Conservation (phyloP, 2,888 invertebrate species). For the Gryllus longicercus region DNA sequence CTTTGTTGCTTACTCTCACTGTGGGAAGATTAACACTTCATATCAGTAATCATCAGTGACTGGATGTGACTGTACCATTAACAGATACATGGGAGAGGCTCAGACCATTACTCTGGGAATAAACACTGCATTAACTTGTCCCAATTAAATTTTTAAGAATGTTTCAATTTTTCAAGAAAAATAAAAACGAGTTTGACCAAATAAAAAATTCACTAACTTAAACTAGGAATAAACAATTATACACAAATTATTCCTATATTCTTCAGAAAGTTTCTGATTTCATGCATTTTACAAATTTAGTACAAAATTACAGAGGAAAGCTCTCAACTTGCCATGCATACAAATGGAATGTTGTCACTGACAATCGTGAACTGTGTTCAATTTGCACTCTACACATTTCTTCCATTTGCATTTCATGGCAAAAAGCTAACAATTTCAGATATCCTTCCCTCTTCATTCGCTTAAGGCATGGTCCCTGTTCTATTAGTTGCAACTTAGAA, state of each 20-base stretch:
- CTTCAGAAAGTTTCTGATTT: background rate
- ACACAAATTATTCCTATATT: background rate
- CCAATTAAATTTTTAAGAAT: background rate
- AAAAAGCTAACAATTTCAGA: background rate
- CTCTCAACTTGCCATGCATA: background rate
- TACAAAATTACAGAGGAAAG: no score
- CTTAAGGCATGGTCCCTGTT: slow-evolving; percentile 17
- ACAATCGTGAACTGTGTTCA: background rate
- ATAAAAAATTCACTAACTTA: background rate
- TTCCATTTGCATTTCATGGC: background rate
- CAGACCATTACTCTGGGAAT: slow-evolving; percentile 6
- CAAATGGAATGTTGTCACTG: background rate
- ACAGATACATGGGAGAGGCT: background rate
- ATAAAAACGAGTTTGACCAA: background rate
- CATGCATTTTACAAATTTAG: background rate
- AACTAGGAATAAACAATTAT: background rate
- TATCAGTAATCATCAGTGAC: background rate
- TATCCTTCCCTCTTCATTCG: background rate
- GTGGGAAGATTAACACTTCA: slow-evolving; percentile 7
- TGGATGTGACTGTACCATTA: slow-evolving; percentile 5
- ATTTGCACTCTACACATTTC: background rate
- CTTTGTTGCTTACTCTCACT: slow-evolving; percentile 17
- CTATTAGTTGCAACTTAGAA: background rate
- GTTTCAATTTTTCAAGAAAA: slow-evolving; percentile 18
- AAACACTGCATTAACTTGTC: background rate